Evolutionary conservation across 2,113 vertebrate genomes (phyloP).

Genomic region (Rutilus rutilus): DNA sequence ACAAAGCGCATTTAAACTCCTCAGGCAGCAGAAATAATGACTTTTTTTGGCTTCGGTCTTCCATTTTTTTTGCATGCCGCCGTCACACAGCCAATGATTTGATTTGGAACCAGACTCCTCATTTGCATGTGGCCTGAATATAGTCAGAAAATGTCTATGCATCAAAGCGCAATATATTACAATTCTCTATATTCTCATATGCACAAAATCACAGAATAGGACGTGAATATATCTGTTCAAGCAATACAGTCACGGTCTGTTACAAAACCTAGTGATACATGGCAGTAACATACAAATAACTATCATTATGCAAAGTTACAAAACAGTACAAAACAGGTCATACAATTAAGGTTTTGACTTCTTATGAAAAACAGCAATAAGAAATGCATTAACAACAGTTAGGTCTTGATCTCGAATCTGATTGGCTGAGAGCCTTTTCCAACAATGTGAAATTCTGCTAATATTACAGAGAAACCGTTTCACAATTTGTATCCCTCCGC

Average conservation of each 20-base stretch:
- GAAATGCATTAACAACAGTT: background rate
- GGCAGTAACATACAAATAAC: background rate
- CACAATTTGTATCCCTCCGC: too few species aligned
- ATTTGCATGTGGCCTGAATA: constrained; percentile 64
- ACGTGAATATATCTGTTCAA: background rate
- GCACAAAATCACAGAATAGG: background rate
- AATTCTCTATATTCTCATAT: background rate
- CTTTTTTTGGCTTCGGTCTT: constrained; percentile 9
- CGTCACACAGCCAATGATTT: constrained; percentile 13
- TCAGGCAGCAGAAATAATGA: constrained; percentile 16
- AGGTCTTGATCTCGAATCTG: too few species aligned
- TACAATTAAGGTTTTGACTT: background rate
- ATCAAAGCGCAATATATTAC: background rate
- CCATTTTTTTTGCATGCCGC: constrained; percentile 1
- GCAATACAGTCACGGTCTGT: background rate
- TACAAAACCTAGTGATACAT: background rate
- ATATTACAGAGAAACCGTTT: too few species aligned
- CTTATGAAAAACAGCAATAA: background rate
- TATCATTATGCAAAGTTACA: background rate
- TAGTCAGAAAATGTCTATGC: constrained; percentile 7
- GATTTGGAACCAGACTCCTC: constrained; percentile 47
- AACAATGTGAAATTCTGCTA: too few species aligned
- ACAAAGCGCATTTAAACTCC: constrained; percentile 18
- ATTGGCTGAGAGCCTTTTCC: too few species aligned
- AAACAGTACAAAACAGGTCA: background rate